Percentiles rank a stretch among this genome's conserved stretches.
phyloP scores from a whole-genome alignment of 2,888 invertebrate genomes.

The Xanthorhoe designata region DNA sequence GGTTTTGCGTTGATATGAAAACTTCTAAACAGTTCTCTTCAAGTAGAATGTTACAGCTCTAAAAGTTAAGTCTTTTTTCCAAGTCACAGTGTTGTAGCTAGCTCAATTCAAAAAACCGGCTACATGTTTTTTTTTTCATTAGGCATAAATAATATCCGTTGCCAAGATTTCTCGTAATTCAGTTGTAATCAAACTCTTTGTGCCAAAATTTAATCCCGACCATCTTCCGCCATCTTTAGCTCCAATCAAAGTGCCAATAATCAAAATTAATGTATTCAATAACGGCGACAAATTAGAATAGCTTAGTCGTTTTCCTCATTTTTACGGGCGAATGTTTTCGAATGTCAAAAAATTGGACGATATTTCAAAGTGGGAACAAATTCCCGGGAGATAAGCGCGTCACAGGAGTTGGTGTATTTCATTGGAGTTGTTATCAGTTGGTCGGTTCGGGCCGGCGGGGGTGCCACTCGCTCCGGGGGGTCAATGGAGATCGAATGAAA shows the following conservation, averaged over 20 bases:
- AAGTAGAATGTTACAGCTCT: background rate
- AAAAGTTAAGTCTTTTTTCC: too few species aligned
- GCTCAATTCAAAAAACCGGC: background rate
- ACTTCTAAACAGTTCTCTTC: background rate
- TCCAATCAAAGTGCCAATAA: constrained; percentile 46
- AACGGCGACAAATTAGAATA: constrained; percentile 46
- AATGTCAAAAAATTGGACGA: constrained; percentile 70
- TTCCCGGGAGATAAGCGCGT: constrained; percentile 66
- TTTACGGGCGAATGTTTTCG: constrained; percentile 59
- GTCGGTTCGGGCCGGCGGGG: constrained; percentile 34
- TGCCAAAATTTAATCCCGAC: constrained; percentile 26
- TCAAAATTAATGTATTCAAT: constrained; percentile 49
- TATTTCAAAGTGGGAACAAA: constrained; percentile 73
- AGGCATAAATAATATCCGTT: background rate
- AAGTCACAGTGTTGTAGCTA: too few species aligned
- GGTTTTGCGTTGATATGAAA: constrained; percentile 5
- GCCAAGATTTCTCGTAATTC: background rate
- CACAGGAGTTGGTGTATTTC: constrained; percentile 69
- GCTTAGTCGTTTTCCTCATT: constrained; percentile 50
- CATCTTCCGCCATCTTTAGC: constrained; percentile 39
- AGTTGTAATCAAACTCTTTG: constrained; percentile 25
- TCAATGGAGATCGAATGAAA: constrained; percentile 41
- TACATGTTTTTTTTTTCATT: background rate
- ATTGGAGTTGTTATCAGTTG: constrained; percentile 79
- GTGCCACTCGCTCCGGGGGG: constrained; percentile 31